Conservation (phyloP, 1,140 invertebrate species). For the Archegozetes longisetosus region DNA sequence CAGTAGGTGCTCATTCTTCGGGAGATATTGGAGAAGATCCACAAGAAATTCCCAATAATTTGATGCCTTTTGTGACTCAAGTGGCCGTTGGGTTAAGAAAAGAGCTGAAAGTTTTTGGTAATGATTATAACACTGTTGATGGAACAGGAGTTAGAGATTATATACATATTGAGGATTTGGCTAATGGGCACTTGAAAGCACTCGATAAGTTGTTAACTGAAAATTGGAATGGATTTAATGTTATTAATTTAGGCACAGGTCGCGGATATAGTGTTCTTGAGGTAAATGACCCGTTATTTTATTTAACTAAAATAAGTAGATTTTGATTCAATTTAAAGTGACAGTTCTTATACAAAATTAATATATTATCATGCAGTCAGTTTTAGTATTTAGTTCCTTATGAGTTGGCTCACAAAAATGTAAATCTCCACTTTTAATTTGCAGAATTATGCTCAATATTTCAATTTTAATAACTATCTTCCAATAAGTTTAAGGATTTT, state of each 20-base stretch:
- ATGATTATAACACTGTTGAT: conserved; percentile 83
- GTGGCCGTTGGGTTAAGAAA: conserved; percentile 75
- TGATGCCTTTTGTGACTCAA: conserved; percentile 92
- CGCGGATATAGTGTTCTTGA: conserved; percentile 70
- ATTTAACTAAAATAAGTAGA: background rate
- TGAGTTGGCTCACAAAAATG: no score
- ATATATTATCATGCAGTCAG: no score
- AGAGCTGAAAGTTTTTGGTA: conserved; percentile 67
- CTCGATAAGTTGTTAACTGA: conserved; percentile 28
- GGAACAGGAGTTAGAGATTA: conserved; percentile 94
- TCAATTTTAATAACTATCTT: no score
- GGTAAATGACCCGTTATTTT: background rate
- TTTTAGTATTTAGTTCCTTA: no score
- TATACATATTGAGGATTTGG: conserved; percentile 90
- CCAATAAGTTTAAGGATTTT: no score
- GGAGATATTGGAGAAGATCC: conserved; percentile 94
- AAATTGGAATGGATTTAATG: conserved; percentile 32
- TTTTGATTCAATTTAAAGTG: no score
- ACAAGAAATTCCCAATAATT: conserved; percentile 82
- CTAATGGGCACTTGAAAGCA: conserved; percentile 75
- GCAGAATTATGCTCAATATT: no score
- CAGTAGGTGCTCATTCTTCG: conserved; percentile 84
- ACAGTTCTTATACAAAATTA: no score
- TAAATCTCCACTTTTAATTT: no score
- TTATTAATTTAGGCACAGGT: conserved; percentile 93